Evolutionary conservation across 2,888 invertebrate species (phyloP).

Genomic region (Aricia artaxerxes): DNA sequence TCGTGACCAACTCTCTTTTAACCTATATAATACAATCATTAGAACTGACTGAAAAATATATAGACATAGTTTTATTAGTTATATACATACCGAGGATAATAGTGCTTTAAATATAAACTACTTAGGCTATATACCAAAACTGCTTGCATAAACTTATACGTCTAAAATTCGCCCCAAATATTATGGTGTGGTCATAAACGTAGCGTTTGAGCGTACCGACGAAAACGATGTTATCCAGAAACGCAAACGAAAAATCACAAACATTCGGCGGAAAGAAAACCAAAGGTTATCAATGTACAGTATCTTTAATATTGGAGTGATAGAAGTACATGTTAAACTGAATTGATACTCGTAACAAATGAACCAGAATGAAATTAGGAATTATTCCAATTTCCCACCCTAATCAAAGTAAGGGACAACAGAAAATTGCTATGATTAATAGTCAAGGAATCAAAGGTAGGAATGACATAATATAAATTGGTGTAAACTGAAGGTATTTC

Average conservation of each 20-base stretch:
- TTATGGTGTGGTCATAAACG: background rate
- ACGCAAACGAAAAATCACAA: too few relatives aligned
- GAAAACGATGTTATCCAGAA: background rate
- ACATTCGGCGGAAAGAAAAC: too few relatives aligned
- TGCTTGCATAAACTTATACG: background rate
- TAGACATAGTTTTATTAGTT: background rate
- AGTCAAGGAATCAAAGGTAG: too few relatives aligned
- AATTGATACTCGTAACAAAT: background rate
- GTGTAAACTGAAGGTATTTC: too few relatives aligned
- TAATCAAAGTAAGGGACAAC: too few relatives aligned
- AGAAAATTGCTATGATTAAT: too few relatives aligned
- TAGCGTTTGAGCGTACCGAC: background rate
- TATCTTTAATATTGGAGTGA: background rate
- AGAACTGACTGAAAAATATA: background rate
- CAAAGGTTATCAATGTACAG: background rate
- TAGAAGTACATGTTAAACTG: background rate
- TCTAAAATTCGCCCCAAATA: background rate
- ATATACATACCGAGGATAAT: background rate
- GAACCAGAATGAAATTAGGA: too few relatives aligned
- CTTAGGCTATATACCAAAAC: conserved; percentile 1
- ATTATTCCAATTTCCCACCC: too few relatives aligned
- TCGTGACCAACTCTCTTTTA: too few relatives aligned
- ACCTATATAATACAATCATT: too few relatives aligned
- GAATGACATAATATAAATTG: too few relatives aligned
- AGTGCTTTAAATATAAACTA: background rate